These are phyloP conservation scores for Acleris literana DNA, from an alignment of 2,888 invertebrate genomes.

Conservation along the genomic window DNA sequence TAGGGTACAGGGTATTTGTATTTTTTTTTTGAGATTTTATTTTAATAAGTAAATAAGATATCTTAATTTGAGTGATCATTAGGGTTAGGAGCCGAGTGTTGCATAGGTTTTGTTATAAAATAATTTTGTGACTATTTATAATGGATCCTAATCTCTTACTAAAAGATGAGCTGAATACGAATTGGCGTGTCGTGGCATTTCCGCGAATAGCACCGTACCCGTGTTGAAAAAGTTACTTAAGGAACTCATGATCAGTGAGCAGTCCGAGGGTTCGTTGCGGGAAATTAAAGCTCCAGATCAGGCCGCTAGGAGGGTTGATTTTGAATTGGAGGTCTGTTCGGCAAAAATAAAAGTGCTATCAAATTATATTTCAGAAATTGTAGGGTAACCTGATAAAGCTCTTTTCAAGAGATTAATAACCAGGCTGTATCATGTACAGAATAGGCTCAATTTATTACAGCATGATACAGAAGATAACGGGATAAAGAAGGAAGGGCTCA, in stretches of 20 bases:
- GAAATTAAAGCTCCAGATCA: not conserved
- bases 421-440: conserved; percentile 8
- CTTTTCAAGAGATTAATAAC: conserved; percentile 8
- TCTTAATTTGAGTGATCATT: not conserved
- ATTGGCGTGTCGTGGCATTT: conserved; percentile 5
- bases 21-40: too few species aligned
- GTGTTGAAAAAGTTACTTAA: conserved; percentile 5
- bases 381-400: conserved; percentile 8
- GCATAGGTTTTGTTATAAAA: not conserved
- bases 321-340: conserved; percentile 7
- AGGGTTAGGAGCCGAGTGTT: not conserved
- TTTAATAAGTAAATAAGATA: not conserved
- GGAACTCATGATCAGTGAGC: conserved; percentile 1
- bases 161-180: conserved; percentile 13
- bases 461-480: not conserved
- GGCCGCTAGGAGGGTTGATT: not conserved
- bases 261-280: not conserved
- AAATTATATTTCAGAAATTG: conserved; percentile 10
- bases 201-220: conserved; percentile 1
- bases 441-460: not conserved
- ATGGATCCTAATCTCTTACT: conserved; percentile 9
- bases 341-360: too few species aligned
- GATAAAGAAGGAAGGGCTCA: not conserved
- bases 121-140: not conserved
- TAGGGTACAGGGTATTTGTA: too few species aligned